Conservation (phyloP, 2,797 vertebrate genomes). For the Chloroceryle inda region DNA sequence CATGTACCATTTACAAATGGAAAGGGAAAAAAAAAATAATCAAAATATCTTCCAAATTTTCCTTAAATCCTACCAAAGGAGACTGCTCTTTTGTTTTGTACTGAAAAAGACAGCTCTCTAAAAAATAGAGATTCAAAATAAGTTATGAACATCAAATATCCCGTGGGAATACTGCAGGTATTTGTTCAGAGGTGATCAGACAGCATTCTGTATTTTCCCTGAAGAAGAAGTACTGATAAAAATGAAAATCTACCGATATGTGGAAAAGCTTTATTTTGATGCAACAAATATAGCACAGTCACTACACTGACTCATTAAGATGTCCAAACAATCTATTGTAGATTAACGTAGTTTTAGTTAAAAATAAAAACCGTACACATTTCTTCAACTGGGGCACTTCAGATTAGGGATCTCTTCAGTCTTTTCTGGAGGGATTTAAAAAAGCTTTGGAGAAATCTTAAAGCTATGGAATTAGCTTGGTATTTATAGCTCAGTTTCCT, state of each 20-base stretch:
- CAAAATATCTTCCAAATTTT: neutral
- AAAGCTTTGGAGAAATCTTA: slow-evolving; percentile 68
- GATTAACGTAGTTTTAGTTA: neutral
- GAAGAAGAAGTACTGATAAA: neutral
- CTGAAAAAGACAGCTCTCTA: neutral
- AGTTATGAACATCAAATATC: neutral
- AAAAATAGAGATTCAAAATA: neutral
- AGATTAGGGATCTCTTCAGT: slow-evolving; percentile 67
- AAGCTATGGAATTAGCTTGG: slow-evolving; percentile 73
- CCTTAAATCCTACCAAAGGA: neutral
- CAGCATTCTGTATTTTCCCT: neutral
- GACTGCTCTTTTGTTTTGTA: neutral
- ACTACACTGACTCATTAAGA: neutral
- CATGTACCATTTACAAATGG: neutral
- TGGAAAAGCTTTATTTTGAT: neutral
- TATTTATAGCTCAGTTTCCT: slow-evolving; percentile 70
- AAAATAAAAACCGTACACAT: neutral
- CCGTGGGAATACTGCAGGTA: neutral
- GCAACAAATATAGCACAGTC: neutral
- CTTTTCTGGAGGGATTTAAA: slow-evolving; percentile 67
- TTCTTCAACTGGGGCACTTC: slow-evolving; percentile 43
- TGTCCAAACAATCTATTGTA: neutral
- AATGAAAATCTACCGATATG: neutral
- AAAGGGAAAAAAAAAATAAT: neutral
- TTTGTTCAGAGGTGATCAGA: neutral